Base-by-base conservation (phyloP, 2,113 vertebrate species). In the Saguinus midas region DNA sequence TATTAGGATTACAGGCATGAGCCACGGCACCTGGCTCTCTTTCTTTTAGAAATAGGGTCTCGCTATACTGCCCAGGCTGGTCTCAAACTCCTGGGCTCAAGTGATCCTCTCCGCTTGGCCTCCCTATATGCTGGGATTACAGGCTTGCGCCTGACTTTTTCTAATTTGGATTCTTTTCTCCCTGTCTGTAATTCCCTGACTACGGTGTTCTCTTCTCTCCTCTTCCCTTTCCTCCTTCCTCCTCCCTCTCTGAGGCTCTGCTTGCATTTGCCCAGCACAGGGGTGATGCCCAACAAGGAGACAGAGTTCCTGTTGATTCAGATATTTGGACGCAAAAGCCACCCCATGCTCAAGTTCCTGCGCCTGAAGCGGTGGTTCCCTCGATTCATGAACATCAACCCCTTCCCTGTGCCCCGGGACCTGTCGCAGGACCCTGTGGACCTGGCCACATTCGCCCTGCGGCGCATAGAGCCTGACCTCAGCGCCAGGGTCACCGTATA, bases 291-390 rank as follows among this genome's bases (percentile, higher is more conserved):
- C 57, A 98, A 99, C 95, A 66, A 98, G 18, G 99, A 99, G 90
- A 99, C 99, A 0, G 99, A 99, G 95, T 99, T 99, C 81, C 98
- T 99, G 64, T 97, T 99, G 75, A 73, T 99, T 40, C 99, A 99
- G 98, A 98, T 99, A 70, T 99, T 99, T 64, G 99, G 99, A 23
- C 97, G 98, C 4, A 98, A 98, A 96, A 98, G 99, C 94, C 99
- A 99, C 72, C 99, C 99, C 0, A 97, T 99, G 73, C 99, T 99
- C 55, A 99, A 99, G 98, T 99, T 97, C 58, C 98, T 99, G 93
- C 99, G 99, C 21, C 87, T 99, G 93, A 98, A 99, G 98, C 99
- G 99, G 97, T 99, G 99, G 99, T 98, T 99, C 91, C 99, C 99
- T 3, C 99, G 97, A 57, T 99, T 99, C 97, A 99, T 98, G 87